Percentiles rank a stretch among this genome's conserved stretches.
phyloP scores from a whole-genome alignment of 2,113 vertebrate species.

The Grallaria varia region DNA sequence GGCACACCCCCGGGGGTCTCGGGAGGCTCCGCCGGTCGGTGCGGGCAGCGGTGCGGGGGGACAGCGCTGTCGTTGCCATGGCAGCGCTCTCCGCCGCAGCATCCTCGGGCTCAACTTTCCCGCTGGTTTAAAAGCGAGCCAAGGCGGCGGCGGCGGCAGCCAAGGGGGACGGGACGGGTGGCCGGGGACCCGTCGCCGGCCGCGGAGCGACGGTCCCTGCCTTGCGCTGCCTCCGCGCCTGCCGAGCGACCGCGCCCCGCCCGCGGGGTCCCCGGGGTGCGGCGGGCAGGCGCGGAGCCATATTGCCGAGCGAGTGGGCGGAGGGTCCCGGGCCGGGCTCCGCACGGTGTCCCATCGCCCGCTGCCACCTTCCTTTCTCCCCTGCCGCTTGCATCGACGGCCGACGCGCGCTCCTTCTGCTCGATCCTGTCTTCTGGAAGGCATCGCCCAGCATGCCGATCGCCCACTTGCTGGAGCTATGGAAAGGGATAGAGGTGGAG shows the following conservation, averaged over 20 bases:
- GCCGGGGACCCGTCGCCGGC: background rate
- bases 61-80: constrained; percentile 56
- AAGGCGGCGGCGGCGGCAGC: background rate
- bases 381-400: background rate
- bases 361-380: accelerated
- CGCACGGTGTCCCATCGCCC: accelerated
- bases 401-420: background rate
- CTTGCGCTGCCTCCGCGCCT: background rate
- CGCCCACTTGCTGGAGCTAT: constrained; percentile 78
- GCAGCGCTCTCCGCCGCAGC: constrained; percentile 42
- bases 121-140: constrained; percentile 9
- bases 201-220: background rate
- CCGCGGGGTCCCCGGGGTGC: background rate
- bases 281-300: background rate
- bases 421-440: background rate
- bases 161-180: background rate
- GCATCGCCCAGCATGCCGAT: constrained; percentile 71
- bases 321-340: background rate
- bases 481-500: constrained; percentile 79
- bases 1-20: background rate
- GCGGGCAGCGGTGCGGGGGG: background rate
- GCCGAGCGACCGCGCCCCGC: background rate
- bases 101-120: constrained; percentile 67
- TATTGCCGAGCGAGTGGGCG: background rate
- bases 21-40: background rate